Base-by-base conservation (phyloP, 2,113 vertebrate genomes). In the Neolamprologus tretocephalus region DNA sequence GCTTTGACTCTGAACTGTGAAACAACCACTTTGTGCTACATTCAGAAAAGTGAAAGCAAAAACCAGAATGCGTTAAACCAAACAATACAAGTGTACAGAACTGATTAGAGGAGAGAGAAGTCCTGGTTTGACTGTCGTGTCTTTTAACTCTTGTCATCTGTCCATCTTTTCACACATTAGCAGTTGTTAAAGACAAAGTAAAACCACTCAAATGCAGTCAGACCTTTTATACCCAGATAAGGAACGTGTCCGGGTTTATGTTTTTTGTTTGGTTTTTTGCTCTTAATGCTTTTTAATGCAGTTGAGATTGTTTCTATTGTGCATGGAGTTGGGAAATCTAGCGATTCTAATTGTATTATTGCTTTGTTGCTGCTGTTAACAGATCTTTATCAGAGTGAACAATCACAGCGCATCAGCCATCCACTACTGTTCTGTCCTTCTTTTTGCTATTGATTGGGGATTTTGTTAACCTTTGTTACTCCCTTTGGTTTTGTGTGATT, bases 221-320 rank as follows among this genome's bases (percentile, higher is more conserved):
- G 21, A 80, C 58, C 78, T 83, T 83, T 81, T 73, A n/a, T 61
- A 42, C 28, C 84, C 80, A 81, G 42, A 88, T 63, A 31, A 84
- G 68, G 53, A 90, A 47, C 63, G 10, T 68, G 53, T 55, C 86
- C 58, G 81, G 86, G 31, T 80, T 86, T 82, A 78, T 93, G 83
- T 11, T 35, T 31, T n/a, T 33, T 33, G 0, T 61, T 58, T 58
- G 23, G 1, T 21, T 89, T 88, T 53, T 66, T 66, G 51, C 83
- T 86, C 91, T 87, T 86, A 80, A 66, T 84, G 71, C 63, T 91
- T 89, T 92, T 81, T 78, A 40, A 90, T 84, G 79, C 58, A 82
- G 57, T 84, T 89, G 51, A 85, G 26, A 71, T 86, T 89, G 81
- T 87, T 91, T 91, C 81, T 91, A 42, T 83, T 89, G 40, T 88